These are phyloP conservation scores for Hepsetus odoe DNA, from an alignment of 2,113 vertebrate species.

Conservation along the genomic window DNA sequence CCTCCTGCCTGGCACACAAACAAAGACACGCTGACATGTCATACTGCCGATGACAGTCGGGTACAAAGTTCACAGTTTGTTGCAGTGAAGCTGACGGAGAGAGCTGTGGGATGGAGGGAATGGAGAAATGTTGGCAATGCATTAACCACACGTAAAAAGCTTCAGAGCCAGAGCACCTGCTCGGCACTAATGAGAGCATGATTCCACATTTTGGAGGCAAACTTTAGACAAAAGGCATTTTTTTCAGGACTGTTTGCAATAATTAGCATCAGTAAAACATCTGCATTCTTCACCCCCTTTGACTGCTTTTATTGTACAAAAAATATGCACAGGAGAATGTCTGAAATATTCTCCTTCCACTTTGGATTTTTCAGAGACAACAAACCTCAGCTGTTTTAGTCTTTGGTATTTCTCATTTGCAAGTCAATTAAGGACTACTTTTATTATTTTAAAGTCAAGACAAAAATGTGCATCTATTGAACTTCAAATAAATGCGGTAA, in stretches of 20 bases:
- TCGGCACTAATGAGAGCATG: conserved; percentile 43
- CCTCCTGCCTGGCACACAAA: conserved; percentile 53
- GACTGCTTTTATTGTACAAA: background rate
- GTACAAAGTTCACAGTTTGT: conserved; percentile 62
- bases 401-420: conserved; percentile 2
- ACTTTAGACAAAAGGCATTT: conserved; percentile 40
- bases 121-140: conserved; percentile 51
- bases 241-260: conserved; percentile 33
- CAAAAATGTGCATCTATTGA: background rate
- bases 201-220: conserved; percentile 47
- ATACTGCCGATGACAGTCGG: conserved; percentile 45
- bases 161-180: conserved; percentile 54
- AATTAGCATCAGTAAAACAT: conserved; percentile 52
- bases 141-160: conserved; percentile 40
- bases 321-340: background rate
- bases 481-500: background rate
- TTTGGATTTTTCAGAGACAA: background rate
- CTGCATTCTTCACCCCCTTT: conserved; percentile 24
- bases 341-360: conserved; percentile 16
- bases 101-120: conserved; percentile 41
- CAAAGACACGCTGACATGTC: conserved; percentile 54
- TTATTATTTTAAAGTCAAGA: background rate
- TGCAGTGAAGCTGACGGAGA: conserved; percentile 50
- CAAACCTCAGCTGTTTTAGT: conserved; percentile 11
- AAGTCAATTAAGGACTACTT: background rate